Conservation (phyloP, 2,888 invertebrate species). For the Craniophora ligustri region DNA sequence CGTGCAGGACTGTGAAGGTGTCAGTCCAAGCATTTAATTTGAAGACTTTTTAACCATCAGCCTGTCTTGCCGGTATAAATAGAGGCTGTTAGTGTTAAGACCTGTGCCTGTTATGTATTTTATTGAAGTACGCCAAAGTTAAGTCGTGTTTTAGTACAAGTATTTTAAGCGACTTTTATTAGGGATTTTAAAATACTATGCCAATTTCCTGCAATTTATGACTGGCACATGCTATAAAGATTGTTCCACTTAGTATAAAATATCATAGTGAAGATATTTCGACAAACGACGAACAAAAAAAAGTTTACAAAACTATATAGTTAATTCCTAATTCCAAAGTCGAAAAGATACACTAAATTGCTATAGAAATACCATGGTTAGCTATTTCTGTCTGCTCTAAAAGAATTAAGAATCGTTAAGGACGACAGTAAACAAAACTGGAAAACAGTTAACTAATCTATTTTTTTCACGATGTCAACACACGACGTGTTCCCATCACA, state of each 20-base stretch:
- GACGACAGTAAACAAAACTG: slow-evolving; percentile 10
- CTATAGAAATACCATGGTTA: slow-evolving; percentile 9
- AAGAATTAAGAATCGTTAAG: slow-evolving; percentile 17
- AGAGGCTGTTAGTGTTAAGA: slow-evolving; percentile 47
- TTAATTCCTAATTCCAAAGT: not conserved
- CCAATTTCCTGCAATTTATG: no score
- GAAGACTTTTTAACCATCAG: slow-evolving; percentile 53
- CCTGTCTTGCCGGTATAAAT: slow-evolving; percentile 49
- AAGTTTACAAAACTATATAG: not conserved
- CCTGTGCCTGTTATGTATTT: slow-evolving; percentile 23
- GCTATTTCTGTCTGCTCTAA: slow-evolving; percentile 31
- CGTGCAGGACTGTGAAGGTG: slow-evolving; percentile 81
- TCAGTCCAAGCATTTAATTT: slow-evolving; percentile 68
- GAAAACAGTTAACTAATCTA: slow-evolving; percentile 16
- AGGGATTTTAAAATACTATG: not conserved
- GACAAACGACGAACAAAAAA: not conserved
- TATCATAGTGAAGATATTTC: no score
- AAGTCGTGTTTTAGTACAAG: not conserved
- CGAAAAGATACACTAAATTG: not conserved
- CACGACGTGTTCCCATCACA: slow-evolving; percentile 24
- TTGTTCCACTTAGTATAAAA: no score
- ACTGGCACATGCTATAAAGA: no score
- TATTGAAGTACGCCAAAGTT: slow-evolving; percentile 8
- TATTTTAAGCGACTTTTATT: not conserved
- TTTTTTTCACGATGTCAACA: slow-evolving; percentile 16